Evolutionary conservation across 2,113 vertebrate species (phyloP), one percentile per base, ranked within the genome.

Genomic region (Aix galericulata): DNA sequence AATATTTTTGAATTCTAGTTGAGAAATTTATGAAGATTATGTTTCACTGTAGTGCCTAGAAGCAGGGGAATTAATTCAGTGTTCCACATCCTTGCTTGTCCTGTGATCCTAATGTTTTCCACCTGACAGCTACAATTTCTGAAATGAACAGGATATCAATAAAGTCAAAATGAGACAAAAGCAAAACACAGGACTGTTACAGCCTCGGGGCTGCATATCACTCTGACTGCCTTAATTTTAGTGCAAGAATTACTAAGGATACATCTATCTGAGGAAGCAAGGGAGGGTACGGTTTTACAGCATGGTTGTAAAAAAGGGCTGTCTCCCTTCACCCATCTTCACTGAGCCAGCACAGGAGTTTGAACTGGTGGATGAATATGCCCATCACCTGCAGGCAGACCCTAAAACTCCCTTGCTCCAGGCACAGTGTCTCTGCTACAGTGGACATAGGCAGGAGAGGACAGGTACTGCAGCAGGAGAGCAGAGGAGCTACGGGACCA

Each of bases 401-500:
- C 11, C 13, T 38, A 20, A 0, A 0, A 52, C 48, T 71, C 4
- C 50, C 74, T 86, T 91, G 7, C 26, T 75, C 6, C 16, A 8
- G 40, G 9, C 26, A 31, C 0, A 0, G 16, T 52, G n/a, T 20
- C 20, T 18, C 31, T 18, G 6, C 8, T 71, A 17, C 32, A 74
- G 60, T 0, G 0, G 12, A 15, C 10, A 27, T 17, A 42, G 13
- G 6, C 58, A 60, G 34, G 25, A 79, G 42, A 21, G 6, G 42
- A 79, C 53, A 9, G 11, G 12, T 14, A 34, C n/a, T 6, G 11
- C 11, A 40, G 9, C 20, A 50, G 10, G 32, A 22, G 46, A 82
- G 36, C 2, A 1, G 2, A 1, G 14, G 32, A 11, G 32, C 29
- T 79, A 63, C 60, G 42, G 63, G 44, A 73, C 34, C 55, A 74